phyloP scores from a whole-genome alignment of 2,888 invertebrate genomes.

The Eupithecia abbreviata region DNA sequence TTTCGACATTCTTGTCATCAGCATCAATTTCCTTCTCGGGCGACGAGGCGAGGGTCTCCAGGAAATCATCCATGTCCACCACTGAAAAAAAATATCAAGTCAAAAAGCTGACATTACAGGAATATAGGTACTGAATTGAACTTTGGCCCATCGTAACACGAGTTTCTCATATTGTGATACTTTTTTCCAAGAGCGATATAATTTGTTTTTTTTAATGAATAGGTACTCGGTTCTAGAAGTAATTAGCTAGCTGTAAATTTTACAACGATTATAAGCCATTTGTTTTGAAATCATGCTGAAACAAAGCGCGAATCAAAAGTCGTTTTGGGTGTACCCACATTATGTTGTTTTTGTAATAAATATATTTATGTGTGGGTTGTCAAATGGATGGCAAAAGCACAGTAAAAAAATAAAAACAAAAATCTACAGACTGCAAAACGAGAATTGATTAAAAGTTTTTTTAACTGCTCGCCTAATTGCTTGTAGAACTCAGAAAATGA shows the following conservation, averaged over 20 bases:
- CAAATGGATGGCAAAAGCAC: too few relatives aligned
- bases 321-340: not conserved
- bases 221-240: not conserved
- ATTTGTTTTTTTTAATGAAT: not conserved
- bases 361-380: not conserved
- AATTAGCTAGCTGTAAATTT: not conserved
- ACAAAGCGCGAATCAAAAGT: not conserved
- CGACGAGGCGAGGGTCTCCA: slow-evolving; percentile 73
- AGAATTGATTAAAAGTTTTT: not conserved
- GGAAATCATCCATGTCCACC: slow-evolving; percentile 77
- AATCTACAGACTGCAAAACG: not conserved
- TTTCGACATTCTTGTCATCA: slow-evolving; percentile 73
- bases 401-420: too few relatives aligned
- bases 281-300: too few relatives aligned
- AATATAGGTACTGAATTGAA: not conserved
- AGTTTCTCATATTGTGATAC: not conserved
- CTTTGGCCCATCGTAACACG: not conserved
- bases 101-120: not conserved
- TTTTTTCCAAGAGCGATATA: not conserved
- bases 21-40: slow-evolving; percentile 67
- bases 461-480: not conserved
- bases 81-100: slow-evolving; percentile 54
- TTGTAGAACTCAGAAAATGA: not conserved
- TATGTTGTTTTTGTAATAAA: not conserved
- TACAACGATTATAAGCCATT: not conserved